Base-by-base conservation (phyloP, 2,888 invertebrate species). In the Horisme vitalbata region DNA sequence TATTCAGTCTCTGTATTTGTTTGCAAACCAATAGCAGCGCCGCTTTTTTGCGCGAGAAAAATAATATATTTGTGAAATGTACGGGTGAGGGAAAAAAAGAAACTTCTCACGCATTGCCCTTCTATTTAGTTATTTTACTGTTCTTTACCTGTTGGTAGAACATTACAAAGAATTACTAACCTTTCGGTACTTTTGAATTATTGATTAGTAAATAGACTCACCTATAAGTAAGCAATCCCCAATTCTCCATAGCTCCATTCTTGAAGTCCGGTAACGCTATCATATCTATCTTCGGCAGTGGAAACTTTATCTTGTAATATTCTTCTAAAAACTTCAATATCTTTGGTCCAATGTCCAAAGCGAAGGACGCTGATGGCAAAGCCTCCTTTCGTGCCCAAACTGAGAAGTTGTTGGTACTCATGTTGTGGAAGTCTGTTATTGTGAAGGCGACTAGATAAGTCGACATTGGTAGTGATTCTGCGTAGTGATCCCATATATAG, bases 241-340 rank as follows among this genome's bases (percentile, higher is more conserved):
- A 96, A 71, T 96, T 96, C 74, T 96, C 97, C 97, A 97, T 97
- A 0, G 97, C 97, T 0, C 95, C 96, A 2, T 95, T 95, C 38
- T 94, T 92, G 71, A 97, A 97, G 75, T 97, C 97, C 0, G 97
- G 97, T 45, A 98, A 83, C 0, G 97, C 97, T n/a, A 96, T 94
- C 96, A 97, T 95, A 71, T 98, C 97, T 51, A 95, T 93, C 82
- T 97, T 97, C 0, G 94, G 93, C 37, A 97, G 68, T 0, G 95
- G 95, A 68, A 95, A 97, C 12, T 92, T 84, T 23, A 95, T 93
- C 57, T 93, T 91, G 68, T 97, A 96, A 59, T 93, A 95, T 0
- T 92, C 86, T 61, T 95, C 94, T 37, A 94, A 91, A 59, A 93
- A 94, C 24, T 90, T 88, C 0, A 98, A 76, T 6, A 96, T 93